Base-by-base conservation (phyloP, 1,140 invertebrate species). In the Rhagoletis zephyria region DNA sequence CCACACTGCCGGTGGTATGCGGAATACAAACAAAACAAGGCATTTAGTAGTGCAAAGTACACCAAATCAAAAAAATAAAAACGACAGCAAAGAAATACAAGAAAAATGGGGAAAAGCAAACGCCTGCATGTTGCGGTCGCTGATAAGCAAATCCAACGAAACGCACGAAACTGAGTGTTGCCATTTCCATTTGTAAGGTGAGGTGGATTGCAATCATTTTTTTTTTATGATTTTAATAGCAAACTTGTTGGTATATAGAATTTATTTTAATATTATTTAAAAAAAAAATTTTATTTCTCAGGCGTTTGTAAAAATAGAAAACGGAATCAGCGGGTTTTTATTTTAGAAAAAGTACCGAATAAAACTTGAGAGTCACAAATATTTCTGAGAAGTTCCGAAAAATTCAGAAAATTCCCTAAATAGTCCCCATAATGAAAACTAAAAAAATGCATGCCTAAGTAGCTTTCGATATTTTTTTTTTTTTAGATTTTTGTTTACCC, bases 101-200 rank as follows among this genome's bases (percentile, higher is more conserved):
- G 56, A 81, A 81, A 56, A 48, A n/a, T 19, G 45, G 16, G 56
- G 74, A 56, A 81, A 63, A 19, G 16, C 48, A 81, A 19, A 19
- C n/a, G n/a, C 30, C 63, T 30, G 85, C 60, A 86, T 63, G 85
- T 86, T 63, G 85, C 85, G 85, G 85, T 86, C 3, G 42, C 85
- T 86, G 85, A 86, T 86, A 86, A 86, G 63, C 85, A 86, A 63
- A 7, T 63, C 12, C n/a, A 65, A 7, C 59, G 45, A 30, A 86
- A 65, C 19, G 16, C 19, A 10, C 10, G 42, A 42, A 40, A 56
- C 19, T 56, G 16, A 59, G 16, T 81, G 74, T 81, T 77, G 74
- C 45, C 6, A 30, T 56, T 56, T 74, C 9, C 51, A 56, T 30
- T 30, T 30, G 30, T 30, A 30, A 4, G 45, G 74, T 0, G 5